These are phyloP conservation scores for Otolemur garnettii DNA, from an alignment of 2,113 vertebrate genomes.

Conservation along the genomic window DNA sequence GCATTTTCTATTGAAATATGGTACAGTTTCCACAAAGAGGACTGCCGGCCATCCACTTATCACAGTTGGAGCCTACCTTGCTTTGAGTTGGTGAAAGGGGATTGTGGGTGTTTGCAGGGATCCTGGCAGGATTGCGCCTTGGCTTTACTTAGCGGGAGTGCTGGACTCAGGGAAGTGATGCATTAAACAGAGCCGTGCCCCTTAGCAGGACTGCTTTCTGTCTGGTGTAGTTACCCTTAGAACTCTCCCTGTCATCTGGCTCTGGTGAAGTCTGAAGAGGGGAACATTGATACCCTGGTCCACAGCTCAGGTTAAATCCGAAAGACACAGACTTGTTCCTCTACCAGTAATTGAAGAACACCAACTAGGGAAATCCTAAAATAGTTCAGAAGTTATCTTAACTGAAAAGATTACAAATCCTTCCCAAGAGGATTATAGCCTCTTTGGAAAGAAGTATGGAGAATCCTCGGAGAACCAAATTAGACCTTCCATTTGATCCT, in stretches of 20 bases:
- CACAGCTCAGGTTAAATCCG: neutral
- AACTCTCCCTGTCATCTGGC: conserved; percentile 1
- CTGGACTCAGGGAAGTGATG: neutral
- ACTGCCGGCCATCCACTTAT: neutral
- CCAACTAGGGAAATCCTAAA: conserved; percentile 5
- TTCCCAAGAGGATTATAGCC: no score
- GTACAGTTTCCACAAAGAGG: neutral
- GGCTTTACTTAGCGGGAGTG: neutral
- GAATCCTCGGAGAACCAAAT: no score
- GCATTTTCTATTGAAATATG: conserved; percentile 57
- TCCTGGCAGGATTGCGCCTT: neutral
- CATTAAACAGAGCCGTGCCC: neutral
- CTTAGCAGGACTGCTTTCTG: neutral
- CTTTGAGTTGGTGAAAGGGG: conserved; percentile 10
- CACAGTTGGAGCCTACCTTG: neutral
- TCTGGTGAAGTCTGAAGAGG: neutral
- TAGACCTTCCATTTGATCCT: no score
- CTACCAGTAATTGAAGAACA: neutral
- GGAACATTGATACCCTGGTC: neutral
- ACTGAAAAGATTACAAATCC: neutral
- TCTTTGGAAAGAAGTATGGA: no score
- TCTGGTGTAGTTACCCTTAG: neutral
- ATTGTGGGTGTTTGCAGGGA: neutral
- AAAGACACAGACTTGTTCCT: neutral
- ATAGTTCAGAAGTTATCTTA: conserved; percentile 35